Evolutionary conservation across 2,888 invertebrate genomes (phyloP).

Genomic region (Physocephala rufipes): DNA sequence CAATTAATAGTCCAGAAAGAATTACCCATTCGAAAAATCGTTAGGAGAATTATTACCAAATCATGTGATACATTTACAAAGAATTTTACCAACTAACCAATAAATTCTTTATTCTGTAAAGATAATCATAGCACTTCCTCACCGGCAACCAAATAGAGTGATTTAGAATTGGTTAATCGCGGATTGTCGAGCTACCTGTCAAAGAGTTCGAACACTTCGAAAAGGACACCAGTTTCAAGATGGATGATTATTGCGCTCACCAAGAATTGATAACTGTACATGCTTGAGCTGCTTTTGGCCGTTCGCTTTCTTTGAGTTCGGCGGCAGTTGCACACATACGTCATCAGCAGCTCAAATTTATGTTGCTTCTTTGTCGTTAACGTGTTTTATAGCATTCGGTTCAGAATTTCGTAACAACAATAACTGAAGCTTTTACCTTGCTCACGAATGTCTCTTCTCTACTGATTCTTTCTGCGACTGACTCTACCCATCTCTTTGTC

Average conservation of each 20-base stretch:
- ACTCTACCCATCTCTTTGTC: background rate
- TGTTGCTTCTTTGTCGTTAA: slow-evolving; percentile 30
- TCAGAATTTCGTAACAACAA: background rate
- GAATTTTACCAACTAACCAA: no score
- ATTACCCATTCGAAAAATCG: no score
- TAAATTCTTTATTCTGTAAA: no score
- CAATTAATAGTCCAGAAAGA: no score
- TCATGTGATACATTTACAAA: no score
- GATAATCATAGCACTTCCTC: no score
- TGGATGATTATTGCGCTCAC: slow-evolving; percentile 3
- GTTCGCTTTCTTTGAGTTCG: background rate
- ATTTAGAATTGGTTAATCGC: background rate
- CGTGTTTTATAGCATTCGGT: slow-evolving; percentile 27
- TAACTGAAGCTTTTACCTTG: background rate
- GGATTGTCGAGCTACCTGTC: background rate
- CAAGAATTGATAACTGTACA: background rate
- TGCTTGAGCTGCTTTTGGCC: background rate
- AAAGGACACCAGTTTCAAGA: slow-evolving; percentile 12
- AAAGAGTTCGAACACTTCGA: slow-evolving; percentile 5
- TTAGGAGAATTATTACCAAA: no score
- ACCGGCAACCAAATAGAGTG: slow-evolving; percentile 22
- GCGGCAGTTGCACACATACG: background rate
- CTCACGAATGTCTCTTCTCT: background rate
- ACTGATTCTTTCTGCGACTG: background rate
- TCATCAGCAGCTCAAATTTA: slow-evolving; percentile 33